phyloP scores from a whole-genome alignment of 35 echinoderm and acorn worm genomes.

The Lytechinus variegatus region DNA sequence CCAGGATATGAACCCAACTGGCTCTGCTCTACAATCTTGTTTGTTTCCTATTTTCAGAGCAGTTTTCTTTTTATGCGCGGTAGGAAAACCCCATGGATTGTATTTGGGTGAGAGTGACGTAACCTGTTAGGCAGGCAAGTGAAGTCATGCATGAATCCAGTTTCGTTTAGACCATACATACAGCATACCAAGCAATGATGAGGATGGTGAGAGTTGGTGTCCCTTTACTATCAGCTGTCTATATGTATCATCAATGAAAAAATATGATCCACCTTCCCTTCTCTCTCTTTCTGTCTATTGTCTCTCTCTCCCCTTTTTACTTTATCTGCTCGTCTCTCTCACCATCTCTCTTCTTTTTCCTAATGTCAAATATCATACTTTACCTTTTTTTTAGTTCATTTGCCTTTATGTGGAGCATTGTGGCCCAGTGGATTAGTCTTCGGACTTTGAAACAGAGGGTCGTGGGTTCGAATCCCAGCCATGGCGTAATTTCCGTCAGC shows the following conservation, averaged over 20 bases:
- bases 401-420: no score
- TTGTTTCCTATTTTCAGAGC: not conserved
- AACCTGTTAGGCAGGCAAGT: not conserved
- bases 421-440: no score
- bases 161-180: not conserved
- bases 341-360: no score
- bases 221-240: not conserved
- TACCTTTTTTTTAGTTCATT: no score
- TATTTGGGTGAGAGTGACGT: not conserved
- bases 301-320: no score
- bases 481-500: no score
- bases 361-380: no score
- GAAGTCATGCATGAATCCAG: not conserved
- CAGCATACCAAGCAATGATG: not conserved
- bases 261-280: no score
- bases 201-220: not conserved
- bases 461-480: no score
- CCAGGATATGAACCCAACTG: not conserved
- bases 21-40: not conserved
- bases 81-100: not conserved
- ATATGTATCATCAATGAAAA: not conserved
- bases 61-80: not conserved
- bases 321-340: no score
- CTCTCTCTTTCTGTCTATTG: no score
- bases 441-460: no score